phyloP scores from a whole-genome alignment of 2,888 invertebrate genomes.

The Cyclophora albipunctata region DNA sequence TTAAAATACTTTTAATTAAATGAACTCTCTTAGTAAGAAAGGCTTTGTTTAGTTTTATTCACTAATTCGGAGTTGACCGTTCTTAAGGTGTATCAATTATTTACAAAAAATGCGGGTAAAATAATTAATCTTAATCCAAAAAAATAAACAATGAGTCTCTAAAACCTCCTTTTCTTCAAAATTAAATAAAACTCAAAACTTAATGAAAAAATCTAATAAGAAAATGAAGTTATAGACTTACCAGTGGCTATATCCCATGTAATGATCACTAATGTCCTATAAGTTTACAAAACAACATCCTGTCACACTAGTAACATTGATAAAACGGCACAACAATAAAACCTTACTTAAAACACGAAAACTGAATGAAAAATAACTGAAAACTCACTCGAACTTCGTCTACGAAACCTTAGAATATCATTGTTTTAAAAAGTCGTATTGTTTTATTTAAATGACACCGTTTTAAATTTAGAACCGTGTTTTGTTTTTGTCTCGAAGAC shows the following conservation, averaged over 20 bases:
- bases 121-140: no score
- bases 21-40: no score
- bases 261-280: constrained; percentile 50
- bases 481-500: not conserved
- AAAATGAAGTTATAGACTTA: constrained; percentile 30
- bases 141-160: no score
- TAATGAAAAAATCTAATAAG: no score
- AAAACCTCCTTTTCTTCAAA: no score
- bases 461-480: constrained; percentile 2
- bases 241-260: constrained; percentile 61
- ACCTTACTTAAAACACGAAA: constrained; percentile 28
- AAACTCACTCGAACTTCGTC: constrained; percentile 18
- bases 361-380: constrained; percentile 42
- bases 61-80: no score
- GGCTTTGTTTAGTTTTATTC: no score
- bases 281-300: constrained; percentile 53
- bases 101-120: no score
- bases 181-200: no score
- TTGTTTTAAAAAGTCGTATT: not conserved
- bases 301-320: constrained; percentile 50
- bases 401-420: not conserved
- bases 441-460: constrained; percentile 12
- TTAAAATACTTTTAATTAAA: no score
- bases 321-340: constrained; percentile 45
- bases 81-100: no score